Evolutionary conservation across 2,888 invertebrate species (phyloP).

Genomic region (Polyommatus iphigenia): DNA sequence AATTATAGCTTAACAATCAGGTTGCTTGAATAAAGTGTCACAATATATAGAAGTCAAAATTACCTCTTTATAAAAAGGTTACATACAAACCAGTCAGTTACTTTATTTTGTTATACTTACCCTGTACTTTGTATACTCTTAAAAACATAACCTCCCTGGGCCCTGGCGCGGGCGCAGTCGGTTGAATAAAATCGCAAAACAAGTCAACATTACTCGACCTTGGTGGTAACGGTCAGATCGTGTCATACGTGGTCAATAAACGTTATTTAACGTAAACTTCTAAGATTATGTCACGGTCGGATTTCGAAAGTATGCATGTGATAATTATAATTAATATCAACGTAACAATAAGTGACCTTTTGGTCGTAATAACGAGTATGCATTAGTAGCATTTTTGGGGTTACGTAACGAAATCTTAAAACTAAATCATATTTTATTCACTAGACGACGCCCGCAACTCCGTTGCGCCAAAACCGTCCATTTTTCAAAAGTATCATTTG

Average conservation of each 20-base stretch:
- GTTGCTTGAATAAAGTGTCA: no score
- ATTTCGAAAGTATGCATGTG: conserved; percentile 18
- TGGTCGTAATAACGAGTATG: neutral
- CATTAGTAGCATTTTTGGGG: neutral
- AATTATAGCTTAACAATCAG: no score
- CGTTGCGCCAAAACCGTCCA: no score
- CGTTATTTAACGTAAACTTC: conserved; percentile 25
- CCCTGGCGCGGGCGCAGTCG: no score
- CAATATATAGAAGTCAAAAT: no score
- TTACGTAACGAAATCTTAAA: neutral
- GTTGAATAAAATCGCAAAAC: neutral
- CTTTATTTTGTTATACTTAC: neutral
- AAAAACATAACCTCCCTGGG: no score
- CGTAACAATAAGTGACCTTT: conserved; percentile 15
- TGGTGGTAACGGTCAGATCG: neutral
- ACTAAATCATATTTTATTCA: no score
- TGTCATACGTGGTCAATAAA: conserved; percentile 18
- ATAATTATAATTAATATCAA: conserved; percentile 24
- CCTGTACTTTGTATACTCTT: no score
- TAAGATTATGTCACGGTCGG: conserved; percentile 29
- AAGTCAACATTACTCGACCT: conserved; percentile 42
- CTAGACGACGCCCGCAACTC: no score
- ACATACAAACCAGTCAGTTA: neutral
- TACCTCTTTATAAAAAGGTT: neutral
- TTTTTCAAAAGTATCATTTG: no score